Base-by-base conservation (phyloP, 2,888 invertebrate species). In the Dicyrtoma fusca region DNA sequence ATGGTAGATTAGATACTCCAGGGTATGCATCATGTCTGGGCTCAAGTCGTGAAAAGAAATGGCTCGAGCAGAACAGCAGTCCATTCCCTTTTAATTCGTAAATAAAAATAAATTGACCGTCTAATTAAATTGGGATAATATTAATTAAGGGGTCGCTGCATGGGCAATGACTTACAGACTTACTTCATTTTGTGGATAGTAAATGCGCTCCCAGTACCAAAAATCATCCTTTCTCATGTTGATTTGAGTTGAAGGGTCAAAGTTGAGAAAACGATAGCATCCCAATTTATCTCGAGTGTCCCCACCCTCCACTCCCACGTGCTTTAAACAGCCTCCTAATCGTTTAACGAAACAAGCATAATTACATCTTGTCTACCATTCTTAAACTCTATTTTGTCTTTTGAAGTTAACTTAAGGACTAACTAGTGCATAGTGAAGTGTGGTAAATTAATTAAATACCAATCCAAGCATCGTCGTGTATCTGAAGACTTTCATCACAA, bases 181-280 rank as follows among this genome's bases (percentile, higher is more conserved):
- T 81, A 92, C 93, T 88, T 95, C 93, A 83, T 93, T 91, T 51
- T 91, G 89, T 51, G 94, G 91, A 82, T 98, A 97, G 85, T 90
- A 98, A 76, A 94, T 92, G 83, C 96, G 96, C 81, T 90, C 88
- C 91, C 93, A 94, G 84, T 95, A 95, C 98, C 98, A 98, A 82
- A 86, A 87, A 79, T 89, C 88, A 75, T 88, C 88, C 76, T 91
- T 91, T 76, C 90, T 91, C 47, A 91, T 89, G 76, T 91, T 91
- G 76, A 90, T 91, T 0, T 97, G 97, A 82, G 96, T 94, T 53
- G 98, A 85, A 0, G 98, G 97, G 1, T 92, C 89, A 85, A 98
- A 95, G 0, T 97, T 96, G 83, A 97, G 92, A 84, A 99, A 98
- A 17, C 96, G 87, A 0, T 94, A 94, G 13, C 96, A 88, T 0